Evolutionary conservation across 1,140 invertebrate genomes (phyloP).

Genomic region (Penaeus indicus): DNA sequence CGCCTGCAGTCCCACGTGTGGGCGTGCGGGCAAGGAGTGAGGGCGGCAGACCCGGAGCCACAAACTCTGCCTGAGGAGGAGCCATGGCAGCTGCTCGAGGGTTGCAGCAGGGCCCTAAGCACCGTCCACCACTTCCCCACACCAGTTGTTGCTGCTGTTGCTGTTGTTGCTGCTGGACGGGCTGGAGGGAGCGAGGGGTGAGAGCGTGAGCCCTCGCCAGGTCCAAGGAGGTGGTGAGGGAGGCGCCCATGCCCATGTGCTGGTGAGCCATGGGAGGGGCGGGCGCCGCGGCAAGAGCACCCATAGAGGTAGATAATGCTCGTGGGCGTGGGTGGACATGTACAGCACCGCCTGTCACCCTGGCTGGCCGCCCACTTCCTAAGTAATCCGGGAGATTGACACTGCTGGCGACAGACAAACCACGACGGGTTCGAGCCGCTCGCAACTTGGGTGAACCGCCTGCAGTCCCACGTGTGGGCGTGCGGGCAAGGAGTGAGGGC

Average conservation of each 20-base stretch:
- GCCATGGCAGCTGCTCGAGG: constrained; percentile 55
- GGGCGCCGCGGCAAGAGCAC: constrained; percentile 56
- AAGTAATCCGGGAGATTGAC: constrained; percentile 60
- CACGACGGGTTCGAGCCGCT: constrained; percentile 53
- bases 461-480: constrained; percentile 58
- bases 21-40: constrained; percentile 57
- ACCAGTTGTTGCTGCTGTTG: constrained; percentile 42
- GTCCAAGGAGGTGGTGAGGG: constrained; percentile 55
- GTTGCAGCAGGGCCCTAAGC: constrained; percentile 55
- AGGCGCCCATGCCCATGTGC: constrained; percentile 50
- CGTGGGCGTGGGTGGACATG: constrained; percentile 60
- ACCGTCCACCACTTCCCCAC: constrained; percentile 50
- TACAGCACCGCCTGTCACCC: constrained; percentile 48
- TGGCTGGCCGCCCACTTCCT: constrained; percentile 51
- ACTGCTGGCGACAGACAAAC: constrained; percentile 58
- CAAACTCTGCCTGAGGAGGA: constrained; percentile 59
- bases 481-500: constrained; percentile 54
- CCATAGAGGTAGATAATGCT: constrained; percentile 64
- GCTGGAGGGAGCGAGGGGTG: constrained; percentile 51
- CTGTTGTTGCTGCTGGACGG: constrained; percentile 54
- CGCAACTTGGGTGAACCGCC: constrained; percentile 57
- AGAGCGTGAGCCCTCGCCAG: constrained; percentile 50
- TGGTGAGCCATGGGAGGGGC: constrained; percentile 61
- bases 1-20: constrained; percentile 57
- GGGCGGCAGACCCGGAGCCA: constrained; percentile 58